Conservation (phyloP, 2,888 invertebrate genomes). For the Stenchaetothrips biformis region DNA sequence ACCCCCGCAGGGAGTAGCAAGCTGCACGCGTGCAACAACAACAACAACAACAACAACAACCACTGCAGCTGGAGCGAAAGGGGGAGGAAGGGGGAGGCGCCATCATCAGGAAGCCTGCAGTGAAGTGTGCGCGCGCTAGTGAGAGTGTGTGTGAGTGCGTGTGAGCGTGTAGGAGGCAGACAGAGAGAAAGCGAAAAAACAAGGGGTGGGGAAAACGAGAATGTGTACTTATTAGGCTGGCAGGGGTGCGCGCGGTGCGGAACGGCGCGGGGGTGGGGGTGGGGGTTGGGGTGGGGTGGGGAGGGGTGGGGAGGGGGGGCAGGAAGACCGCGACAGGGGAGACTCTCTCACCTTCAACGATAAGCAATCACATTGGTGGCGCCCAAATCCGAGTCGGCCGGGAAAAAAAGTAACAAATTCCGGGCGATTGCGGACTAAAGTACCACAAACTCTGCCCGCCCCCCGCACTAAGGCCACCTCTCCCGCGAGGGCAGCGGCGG, state of each 20-base stretch:
- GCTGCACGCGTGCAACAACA: conserved; percentile 32
- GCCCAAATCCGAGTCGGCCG: too few relatives aligned
- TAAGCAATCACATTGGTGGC: too few relatives aligned
- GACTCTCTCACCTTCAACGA: too few relatives aligned
- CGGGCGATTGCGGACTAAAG: too few relatives aligned
- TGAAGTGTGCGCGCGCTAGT: background rate
- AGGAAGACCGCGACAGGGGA: too few relatives aligned
- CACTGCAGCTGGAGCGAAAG: conserved; percentile 30
- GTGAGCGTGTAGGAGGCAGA: too few relatives aligned
- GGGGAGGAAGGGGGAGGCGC: background rate
- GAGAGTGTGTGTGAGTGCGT: conserved; percentile 38
- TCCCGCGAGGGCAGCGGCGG: background rate
- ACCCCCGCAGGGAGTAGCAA: conserved; percentile 39
- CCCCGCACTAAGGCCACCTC: background rate
- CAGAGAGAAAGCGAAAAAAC: conserved; percentile 25
- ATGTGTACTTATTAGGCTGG: background rate
- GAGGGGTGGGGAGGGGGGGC: too few relatives aligned
- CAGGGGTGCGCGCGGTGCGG: background rate
- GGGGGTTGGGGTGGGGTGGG: too few relatives aligned
- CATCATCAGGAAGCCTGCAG: too few relatives aligned
- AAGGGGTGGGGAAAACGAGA: conserved; percentile 25
- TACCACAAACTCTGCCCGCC: too few relatives aligned
- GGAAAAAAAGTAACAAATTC: too few relatives aligned
- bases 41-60: background rate
- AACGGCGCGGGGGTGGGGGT: background rate